Conservation (phyloP, 2,113 vertebrate genomes). For the Equus quagga region DNA sequence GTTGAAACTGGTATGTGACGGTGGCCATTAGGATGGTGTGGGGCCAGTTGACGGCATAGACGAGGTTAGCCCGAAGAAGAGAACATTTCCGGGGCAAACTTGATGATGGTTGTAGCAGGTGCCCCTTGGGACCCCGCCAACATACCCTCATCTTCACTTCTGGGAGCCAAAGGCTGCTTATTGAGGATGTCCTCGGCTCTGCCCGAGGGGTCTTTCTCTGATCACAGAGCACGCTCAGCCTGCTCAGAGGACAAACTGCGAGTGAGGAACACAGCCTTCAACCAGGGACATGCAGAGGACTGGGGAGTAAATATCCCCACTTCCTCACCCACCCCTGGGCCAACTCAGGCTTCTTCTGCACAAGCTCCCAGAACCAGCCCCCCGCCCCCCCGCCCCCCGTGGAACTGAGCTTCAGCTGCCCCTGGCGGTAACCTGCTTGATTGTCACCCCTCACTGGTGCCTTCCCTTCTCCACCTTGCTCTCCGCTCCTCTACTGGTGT, state of each 20-base stretch:
- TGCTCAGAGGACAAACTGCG: not conserved
- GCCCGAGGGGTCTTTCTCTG: not conserved
- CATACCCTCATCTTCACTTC: not conserved
- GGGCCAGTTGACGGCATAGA: not conserved
- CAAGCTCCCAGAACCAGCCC: not conserved
- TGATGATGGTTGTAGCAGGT: no score
- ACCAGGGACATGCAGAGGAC: not conserved
- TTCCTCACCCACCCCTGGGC: rapidly evolving
- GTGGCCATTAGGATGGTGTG: no score
- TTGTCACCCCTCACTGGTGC: rapidly evolving
- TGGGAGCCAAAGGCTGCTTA: not conserved
- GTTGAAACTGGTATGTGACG: not conserved
- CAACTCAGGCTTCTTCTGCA: not conserved
- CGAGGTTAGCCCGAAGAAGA: not conserved
- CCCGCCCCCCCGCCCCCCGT: not conserved
- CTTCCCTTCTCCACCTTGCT: not conserved
- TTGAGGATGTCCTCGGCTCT: not conserved
- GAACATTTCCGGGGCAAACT: not conserved
- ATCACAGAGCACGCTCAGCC: not conserved
- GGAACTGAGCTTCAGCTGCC: not conserved
- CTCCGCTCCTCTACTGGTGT: not conserved
- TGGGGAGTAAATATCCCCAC: no score
- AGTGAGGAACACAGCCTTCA: not conserved
- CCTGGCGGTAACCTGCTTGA: rapidly evolving
- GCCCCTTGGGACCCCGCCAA: rapidly evolving